Evolutionary conservation across 1,140 invertebrate genomes (phyloP).

Genomic region (Polypedilum vanderplanki): DNA sequence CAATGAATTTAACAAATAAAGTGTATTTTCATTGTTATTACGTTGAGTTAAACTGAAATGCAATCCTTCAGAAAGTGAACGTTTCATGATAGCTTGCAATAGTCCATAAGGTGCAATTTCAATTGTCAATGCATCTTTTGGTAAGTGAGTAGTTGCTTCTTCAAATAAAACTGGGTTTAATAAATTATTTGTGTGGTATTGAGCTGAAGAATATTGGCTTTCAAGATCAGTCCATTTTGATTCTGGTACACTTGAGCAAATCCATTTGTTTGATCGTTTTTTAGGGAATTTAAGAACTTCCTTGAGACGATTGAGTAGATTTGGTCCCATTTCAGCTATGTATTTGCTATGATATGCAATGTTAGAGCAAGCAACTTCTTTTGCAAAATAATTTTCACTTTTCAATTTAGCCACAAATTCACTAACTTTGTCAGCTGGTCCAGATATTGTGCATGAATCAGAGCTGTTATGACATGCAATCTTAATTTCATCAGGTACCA

Average conservation of each 20-base stretch:
- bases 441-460: slow-evolving; percentile 65
- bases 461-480: slow-evolving; percentile 65
- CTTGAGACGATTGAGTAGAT: slow-evolving; percentile 53
- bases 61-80: slow-evolving; percentile 38
- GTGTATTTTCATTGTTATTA: slow-evolving; percentile 54
- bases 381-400: slow-evolving; percentile 52
- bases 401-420: slow-evolving; percentile 41
- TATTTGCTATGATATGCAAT: slow-evolving; percentile 61
- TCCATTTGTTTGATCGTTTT: slow-evolving; percentile 59
- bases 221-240: slow-evolving; percentile 51
- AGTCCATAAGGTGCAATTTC: slow-evolving; percentile 64
- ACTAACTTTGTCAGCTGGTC: slow-evolving; percentile 45
- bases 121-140: slow-evolving; percentile 57
- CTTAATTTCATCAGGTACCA: slow-evolving; percentile 48
- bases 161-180: slow-evolving; percentile 63
- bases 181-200: slow-evolving; percentile 79
- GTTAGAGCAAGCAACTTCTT: slow-evolving; percentile 53
- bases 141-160: slow-evolving; percentile 58
- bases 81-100: slow-evolving; percentile 50
- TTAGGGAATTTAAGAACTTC: slow-evolving; percentile 53
- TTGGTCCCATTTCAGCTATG: slow-evolving; percentile 56
- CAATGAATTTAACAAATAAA: slow-evolving; percentile 55
- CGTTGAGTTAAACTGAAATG: slow-evolving; percentile 32
- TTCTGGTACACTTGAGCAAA: slow-evolving; percentile 57
- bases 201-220: slow-evolving; percentile 59